A percentile compares a stretch with the other conserved stretches of the same genome.
Evolutionary conservation across 2,888 invertebrate genomes (phyloP).

Genomic region (Andricus quercusramuli): DNA sequence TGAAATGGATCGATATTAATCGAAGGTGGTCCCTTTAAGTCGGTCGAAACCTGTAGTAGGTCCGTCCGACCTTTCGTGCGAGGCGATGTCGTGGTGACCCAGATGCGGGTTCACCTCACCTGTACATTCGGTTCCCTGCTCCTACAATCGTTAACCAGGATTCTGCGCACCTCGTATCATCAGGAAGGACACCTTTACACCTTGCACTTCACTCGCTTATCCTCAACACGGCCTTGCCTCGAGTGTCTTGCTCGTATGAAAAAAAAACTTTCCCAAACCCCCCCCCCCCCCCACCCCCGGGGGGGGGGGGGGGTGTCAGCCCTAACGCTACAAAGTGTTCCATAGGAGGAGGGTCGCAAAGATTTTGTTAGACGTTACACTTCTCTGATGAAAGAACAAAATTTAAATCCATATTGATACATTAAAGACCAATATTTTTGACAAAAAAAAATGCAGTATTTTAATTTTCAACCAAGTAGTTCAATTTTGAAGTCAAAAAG

Average conservation of each 20-base stretch:
- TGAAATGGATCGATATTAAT: conserved; percentile 63
- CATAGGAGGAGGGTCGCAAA: no score
- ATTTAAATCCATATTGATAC: no score
- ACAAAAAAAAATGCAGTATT: no score
- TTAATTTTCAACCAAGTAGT: no score
- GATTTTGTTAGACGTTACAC: no score
- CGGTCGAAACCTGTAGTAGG: conserved; percentile 73
- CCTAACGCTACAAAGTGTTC: no score
- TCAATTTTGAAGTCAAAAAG: no score
- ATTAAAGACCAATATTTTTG: no score
- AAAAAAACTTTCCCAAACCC: no score
- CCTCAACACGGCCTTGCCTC: conserved; percentile 20
- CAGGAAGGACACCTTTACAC: conserved; percentile 61
- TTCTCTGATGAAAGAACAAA: no score
- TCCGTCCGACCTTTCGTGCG: conserved; percentile 72
- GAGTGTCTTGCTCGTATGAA: background rate
- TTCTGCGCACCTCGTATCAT: conserved; percentile 73
- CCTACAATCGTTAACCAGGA: conserved; percentile 77
- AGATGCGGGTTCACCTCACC: conserved; percentile 71
- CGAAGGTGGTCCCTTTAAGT: conserved; percentile 70
- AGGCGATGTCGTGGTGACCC: conserved; percentile 74
- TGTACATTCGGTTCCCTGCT: conserved; percentile 65
- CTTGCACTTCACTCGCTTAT: conserved; percentile 47
- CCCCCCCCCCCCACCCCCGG: no score
- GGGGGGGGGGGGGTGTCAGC: no score